These are phyloP conservation scores for Biston stratarius DNA, from an alignment of 2,888 invertebrate genomes.

Conservation along the genomic window DNA sequence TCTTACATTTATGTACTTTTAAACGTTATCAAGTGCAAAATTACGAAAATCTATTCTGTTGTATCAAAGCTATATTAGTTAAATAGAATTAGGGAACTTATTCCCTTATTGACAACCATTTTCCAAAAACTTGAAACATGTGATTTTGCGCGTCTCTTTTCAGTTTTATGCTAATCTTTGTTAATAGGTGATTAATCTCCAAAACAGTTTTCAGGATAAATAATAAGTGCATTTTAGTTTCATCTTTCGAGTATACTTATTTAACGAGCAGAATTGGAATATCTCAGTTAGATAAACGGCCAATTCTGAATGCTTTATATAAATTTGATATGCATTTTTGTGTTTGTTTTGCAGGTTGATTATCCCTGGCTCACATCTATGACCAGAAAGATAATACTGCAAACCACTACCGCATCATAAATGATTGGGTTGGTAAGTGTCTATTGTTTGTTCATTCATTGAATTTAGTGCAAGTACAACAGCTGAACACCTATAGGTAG, in stretches of 20 bases:
- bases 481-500: too few relatives aligned
- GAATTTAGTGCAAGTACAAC: background rate
- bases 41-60: background rate
- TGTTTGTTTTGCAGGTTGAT: background rate
- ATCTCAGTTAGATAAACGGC: background rate
- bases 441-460: slow-evolving; percentile 28
- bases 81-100: too few relatives aligned
- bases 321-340: background rate
- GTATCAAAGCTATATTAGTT: background rate
- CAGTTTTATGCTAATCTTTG: too few relatives aligned
- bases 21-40: background rate
- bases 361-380: background rate
- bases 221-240: too few relatives aligned
- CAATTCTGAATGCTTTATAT: background rate
- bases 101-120: too few relatives aligned
- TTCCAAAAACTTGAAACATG: too few relatives aligned
- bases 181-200: too few relatives aligned
- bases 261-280: background rate
- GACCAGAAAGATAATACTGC: slow-evolving; percentile 3
- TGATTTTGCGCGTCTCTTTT: too few relatives aligned
- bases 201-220: too few relatives aligned
- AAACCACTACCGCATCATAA: background rate
- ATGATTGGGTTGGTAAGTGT: slow-evolving; percentile 8
- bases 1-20: background rate
- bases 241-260: too few relatives aligned